phyloP scores from a whole-genome alignment of 1,140 invertebrate species.

The Papilio machaon region DNA sequence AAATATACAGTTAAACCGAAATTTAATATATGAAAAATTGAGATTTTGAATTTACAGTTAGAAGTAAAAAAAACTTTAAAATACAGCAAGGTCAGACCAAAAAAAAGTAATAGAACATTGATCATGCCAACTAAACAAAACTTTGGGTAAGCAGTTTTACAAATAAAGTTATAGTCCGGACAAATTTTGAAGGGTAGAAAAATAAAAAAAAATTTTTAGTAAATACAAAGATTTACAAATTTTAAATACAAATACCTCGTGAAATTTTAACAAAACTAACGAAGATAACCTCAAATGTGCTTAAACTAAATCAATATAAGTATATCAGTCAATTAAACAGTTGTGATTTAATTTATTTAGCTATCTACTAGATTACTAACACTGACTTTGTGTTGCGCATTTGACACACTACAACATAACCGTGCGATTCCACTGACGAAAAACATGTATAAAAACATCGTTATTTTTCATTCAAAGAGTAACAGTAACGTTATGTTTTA shows the following conservation, averaged over 20 bases:
- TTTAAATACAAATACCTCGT: slow-evolving; percentile 15
- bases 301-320: slow-evolving; percentile 39
- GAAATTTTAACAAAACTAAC: slow-evolving; percentile 25
- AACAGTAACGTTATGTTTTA: too few relatives aligned
- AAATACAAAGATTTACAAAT: slow-evolving; percentile 8
- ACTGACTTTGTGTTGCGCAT: slow-evolving; percentile 7
- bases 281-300: slow-evolving; percentile 29
- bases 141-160: background rate
- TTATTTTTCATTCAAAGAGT: background rate
- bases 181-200: background rate
- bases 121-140: background rate
- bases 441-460: slow-evolving; percentile 4
- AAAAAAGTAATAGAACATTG: background rate
- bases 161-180: background rate
- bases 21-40: background rate
- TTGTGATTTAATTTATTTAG: slow-evolving; percentile 36
- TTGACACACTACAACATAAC: background rate
- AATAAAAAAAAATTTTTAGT: background rate
- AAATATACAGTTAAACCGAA: background rate
- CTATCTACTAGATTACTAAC: slow-evolving; percentile 30
- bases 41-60: background rate
- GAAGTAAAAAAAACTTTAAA: slow-evolving; percentile 3
- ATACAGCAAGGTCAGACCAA: too few relatives aligned
- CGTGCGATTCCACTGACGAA: background rate
- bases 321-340: slow-evolving; percentile 38